Percentiles rank a stretch among this genome's conserved stretches.
Conservation (phyloP, 2,888 invertebrate species). For the Sinopyrophorus schimmeli region DNA sequence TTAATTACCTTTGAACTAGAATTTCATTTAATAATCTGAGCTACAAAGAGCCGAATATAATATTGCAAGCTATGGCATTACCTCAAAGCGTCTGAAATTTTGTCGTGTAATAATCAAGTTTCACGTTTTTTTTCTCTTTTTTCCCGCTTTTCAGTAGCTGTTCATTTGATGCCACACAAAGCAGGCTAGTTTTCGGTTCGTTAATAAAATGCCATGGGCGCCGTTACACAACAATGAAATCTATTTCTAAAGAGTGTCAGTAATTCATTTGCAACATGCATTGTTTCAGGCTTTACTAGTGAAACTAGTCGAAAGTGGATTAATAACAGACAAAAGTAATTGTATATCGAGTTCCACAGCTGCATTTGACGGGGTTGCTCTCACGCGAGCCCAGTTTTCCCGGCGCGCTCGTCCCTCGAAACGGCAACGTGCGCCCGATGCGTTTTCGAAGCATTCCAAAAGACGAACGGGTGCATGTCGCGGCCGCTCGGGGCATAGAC, state of each 20-base stretch:
- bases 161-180: background rate
- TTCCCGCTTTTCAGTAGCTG: slow-evolving; percentile 7
- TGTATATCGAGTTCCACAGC: slow-evolving; percentile 19
- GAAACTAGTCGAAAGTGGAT: slow-evolving; percentile 19
- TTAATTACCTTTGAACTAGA: no score
- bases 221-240: slow-evolving; percentile 8
- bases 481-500: slow-evolving; percentile 31
- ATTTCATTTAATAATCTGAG: no score
- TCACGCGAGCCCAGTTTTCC: slow-evolving; percentile 16
- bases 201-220: slow-evolving; percentile 9
- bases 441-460: no score
- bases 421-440: background rate
- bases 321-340: slow-evolving; percentile 30
- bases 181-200: slow-evolving; percentile 1
- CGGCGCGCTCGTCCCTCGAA: slow-evolving; percentile 11
- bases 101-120: slow-evolving; percentile 1
- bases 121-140: background rate
- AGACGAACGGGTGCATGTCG: slow-evolving; percentile 7
- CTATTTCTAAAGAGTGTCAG: slow-evolving; percentile 7
- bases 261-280: slow-evolving; percentile 17
- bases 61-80: background rate
- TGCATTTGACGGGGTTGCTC: slow-evolving; percentile 23
- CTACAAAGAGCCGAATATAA: no score
- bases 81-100: background rate
- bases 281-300: slow-evolving; percentile 16